These are phyloP conservation scores for Drosophila willistoni DNA, from an alignment of 1,140 invertebrate species.

Conservation along the genomic window DNA sequence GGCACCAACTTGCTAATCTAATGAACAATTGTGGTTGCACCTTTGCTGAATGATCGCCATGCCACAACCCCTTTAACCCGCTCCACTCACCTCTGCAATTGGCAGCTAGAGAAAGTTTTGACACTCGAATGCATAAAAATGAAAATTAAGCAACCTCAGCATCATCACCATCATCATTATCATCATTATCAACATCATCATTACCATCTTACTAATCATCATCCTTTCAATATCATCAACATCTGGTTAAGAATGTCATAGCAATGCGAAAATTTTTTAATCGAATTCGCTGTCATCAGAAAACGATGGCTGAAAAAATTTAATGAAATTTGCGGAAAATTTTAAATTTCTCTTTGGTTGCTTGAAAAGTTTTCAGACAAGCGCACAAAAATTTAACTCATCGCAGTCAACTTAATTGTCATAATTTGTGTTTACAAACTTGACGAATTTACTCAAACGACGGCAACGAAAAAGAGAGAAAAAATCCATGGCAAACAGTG, in stretches of 20 bases:
- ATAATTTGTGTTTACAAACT: slow-evolving; percentile 79
- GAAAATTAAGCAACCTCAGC: slow-evolving; percentile 48
- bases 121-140: slow-evolving; percentile 48
- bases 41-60: slow-evolving; percentile 62
- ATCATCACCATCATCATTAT: neutral
- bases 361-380: slow-evolving; percentile 65
- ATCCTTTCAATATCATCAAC: neutral
- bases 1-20: slow-evolving; percentile 75
- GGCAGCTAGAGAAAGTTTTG: slow-evolving; percentile 62
- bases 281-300: slow-evolving; percentile 58
- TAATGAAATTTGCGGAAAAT: slow-evolving; percentile 63
- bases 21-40: slow-evolving; percentile 78
- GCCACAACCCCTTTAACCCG: neutral
- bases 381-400: slow-evolving; percentile 53
- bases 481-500: neutral
- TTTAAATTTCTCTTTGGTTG: slow-evolving; percentile 43
- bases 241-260: slow-evolving; percentile 8
- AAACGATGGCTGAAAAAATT: slow-evolving; percentile 38
- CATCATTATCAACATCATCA: neutral
- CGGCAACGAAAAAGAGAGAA: slow-evolving; percentile 1
- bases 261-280: slow-evolving; percentile 38
- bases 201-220: neutral
- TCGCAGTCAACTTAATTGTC: slow-evolving; percentile 76
- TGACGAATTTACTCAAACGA: slow-evolving; percentile 64
- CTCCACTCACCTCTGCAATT: slow-evolving; percentile 52